These are phyloP conservation scores for Sterna hirundo DNA, from an alignment of 2,113 vertebrate genomes.

Conservation along the genomic window DNA sequence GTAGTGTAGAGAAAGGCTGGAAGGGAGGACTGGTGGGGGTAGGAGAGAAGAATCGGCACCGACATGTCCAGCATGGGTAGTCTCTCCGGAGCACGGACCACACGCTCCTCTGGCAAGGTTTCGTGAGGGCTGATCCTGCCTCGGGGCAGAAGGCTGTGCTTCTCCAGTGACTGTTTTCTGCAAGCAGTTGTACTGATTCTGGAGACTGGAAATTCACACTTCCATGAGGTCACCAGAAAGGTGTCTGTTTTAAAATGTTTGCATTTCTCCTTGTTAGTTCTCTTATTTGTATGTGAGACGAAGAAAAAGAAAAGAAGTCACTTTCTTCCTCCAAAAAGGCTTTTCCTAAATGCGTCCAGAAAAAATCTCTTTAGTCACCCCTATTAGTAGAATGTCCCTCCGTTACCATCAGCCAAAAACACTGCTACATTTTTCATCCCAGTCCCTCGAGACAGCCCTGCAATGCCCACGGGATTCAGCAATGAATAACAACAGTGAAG, in stretches of 20 bases:
- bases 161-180: not conserved
- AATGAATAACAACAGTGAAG: not conserved
- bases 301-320: not conserved
- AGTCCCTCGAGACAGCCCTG: accelerated
- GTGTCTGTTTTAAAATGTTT: not conserved
- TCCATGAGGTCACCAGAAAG: not conserved
- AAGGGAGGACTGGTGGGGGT: not conserved
- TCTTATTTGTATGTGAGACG: not conserved
- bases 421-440: not conserved
- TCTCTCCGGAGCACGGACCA: not conserved
- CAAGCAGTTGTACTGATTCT: not conserved
- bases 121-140: not conserved
- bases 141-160: not conserved
- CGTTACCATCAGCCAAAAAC: not conserved
- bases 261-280: not conserved
- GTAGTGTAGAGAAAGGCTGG: not conserved
- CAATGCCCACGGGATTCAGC: not conserved
- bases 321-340: not conserved
- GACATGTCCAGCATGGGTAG: not conserved
- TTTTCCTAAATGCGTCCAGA: not conserved
- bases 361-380: not conserved
- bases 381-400: not conserved
- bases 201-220: not conserved
- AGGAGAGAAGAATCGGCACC: not conserved
- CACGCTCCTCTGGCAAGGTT: not conserved